A percentile compares a stretch with the other conserved stretches of the same genome.
Conservation (phyloP, 2,113 vertebrate genomes). For the Cephalopholis sonnerati region DNA sequence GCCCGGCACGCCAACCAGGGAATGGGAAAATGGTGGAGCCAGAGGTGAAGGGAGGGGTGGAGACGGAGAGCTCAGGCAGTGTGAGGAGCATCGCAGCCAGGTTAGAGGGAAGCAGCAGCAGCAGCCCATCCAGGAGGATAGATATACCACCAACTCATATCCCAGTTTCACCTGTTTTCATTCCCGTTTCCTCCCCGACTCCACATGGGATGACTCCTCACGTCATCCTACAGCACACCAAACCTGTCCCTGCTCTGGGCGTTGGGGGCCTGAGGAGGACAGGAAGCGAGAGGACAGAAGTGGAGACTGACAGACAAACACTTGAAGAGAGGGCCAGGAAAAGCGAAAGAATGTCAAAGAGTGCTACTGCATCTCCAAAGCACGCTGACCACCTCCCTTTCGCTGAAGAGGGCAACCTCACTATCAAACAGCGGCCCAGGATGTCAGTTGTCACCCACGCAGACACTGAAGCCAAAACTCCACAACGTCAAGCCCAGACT, state of each 20-base stretch:
- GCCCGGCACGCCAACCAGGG: constrained; percentile 64
- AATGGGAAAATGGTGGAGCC: accelerated
- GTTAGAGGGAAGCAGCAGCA: constrained; percentile 70
- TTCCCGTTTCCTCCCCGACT: constrained; percentile 25
- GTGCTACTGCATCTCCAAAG: constrained; percentile 78
- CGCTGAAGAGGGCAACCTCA: constrained; percentile 95
- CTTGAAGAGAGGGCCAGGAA: constrained; percentile 71
- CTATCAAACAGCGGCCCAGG: constrained; percentile 95
- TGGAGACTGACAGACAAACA: constrained; percentile 35
- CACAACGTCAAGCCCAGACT: constrained; percentile 8
- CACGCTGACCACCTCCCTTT: constrained; percentile 91
- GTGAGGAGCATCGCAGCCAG: constrained; percentile 80
- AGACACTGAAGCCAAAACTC: constrained; percentile 36
- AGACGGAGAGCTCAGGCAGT: constrained; percentile 26
- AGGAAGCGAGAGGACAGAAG: constrained; percentile 75
- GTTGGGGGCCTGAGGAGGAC: constrained; percentile 83
- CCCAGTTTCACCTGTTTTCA: constrained; percentile 42
- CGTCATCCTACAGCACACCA: constrained; percentile 43
- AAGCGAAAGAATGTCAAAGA: constrained; percentile 51
- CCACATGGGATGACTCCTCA: constrained; percentile 24
- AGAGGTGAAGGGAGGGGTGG: constrained; percentile 7
- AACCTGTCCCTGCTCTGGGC: constrained; percentile 61
- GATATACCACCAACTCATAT: constrained; percentile 57
- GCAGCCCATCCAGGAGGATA: constrained; percentile 52
- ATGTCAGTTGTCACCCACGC: constrained; percentile 30